Conservation (phyloP, 2,113 vertebrate species). For the Melierax canorus region DNA sequence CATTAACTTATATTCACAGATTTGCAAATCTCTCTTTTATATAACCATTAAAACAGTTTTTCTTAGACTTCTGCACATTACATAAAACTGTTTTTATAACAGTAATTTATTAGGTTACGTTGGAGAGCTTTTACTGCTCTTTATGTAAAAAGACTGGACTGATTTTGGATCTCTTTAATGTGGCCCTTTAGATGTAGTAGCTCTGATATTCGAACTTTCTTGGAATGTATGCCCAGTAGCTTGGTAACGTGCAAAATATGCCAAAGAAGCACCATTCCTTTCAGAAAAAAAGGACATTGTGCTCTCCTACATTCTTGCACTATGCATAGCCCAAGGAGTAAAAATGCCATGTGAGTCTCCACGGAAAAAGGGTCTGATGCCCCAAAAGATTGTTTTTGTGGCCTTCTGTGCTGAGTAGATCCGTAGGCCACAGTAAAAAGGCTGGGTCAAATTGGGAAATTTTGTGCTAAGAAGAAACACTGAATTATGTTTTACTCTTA, state of each 20-base stretch:
- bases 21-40: constrained; percentile 60
- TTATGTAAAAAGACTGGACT: constrained; percentile 42
- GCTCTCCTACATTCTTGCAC: neutral
- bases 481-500: neutral
- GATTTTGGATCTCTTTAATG: constrained; percentile 51
- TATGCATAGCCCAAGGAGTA: neutral
- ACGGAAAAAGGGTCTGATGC: neutral
- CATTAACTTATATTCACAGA: constrained; percentile 10
- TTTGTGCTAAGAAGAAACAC: neutral
- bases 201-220: constrained; percentile 30
- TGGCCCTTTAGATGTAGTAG: constrained; percentile 27
- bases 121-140: constrained; percentile 36
- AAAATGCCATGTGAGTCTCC: neutral
- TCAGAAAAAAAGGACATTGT: constrained; percentile 16
- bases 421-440: neutral
- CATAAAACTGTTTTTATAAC: constrained; percentile 47
- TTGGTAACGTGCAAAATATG: constrained; percentile 16
- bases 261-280: neutral
- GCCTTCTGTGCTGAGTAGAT: neutral
- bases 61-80: constrained; percentile 56
- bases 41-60: constrained; percentile 45
- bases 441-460: neutral
- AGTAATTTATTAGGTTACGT: constrained; percentile 51
- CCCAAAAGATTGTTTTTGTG: neutral
- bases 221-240: neutral